phyloP scores from a whole-genome alignment of 2,113 vertebrate genomes.

The Gymnogyps californianus region DNA sequence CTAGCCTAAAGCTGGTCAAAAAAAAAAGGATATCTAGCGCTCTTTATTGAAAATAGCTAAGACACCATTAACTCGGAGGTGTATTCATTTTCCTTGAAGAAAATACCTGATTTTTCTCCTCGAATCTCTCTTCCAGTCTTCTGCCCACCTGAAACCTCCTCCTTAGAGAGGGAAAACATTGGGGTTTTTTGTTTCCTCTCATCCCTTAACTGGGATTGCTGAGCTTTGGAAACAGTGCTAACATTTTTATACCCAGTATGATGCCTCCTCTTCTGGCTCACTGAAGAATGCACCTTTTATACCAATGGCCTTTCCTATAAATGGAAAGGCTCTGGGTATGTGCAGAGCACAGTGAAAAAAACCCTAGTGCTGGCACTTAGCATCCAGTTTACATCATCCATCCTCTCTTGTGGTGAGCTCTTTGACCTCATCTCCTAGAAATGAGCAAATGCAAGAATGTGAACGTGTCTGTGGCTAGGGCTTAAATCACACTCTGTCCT shows the following conservation, averaged over 20 bases:
- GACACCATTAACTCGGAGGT: background rate
- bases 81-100: background rate
- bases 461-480: background rate
- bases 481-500: background rate
- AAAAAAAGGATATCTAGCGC: background rate
- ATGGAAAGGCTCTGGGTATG: slow-evolving; percentile 4
- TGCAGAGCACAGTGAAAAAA: background rate
- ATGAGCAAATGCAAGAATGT: background rate
- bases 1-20: background rate
- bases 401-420: slow-evolving; percentile 10
- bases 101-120: background rate
- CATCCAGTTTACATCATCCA: background rate
- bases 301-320: slow-evolving; percentile 1
- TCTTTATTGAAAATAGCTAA: background rate
- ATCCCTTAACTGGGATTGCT: background rate
- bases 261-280: background rate
- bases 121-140: background rate
- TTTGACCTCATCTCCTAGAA: slow-evolving; percentile 45
- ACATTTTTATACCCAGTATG: background rate
- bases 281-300: slow-evolving; percentile 17
- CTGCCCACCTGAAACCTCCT: background rate
- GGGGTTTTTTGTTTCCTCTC: background rate
- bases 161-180: background rate
- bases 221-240: background rate
- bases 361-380: background rate